Evolutionary conservation across 2,888 invertebrate species (phyloP).

Genomic region (Lysandra coridon): DNA sequence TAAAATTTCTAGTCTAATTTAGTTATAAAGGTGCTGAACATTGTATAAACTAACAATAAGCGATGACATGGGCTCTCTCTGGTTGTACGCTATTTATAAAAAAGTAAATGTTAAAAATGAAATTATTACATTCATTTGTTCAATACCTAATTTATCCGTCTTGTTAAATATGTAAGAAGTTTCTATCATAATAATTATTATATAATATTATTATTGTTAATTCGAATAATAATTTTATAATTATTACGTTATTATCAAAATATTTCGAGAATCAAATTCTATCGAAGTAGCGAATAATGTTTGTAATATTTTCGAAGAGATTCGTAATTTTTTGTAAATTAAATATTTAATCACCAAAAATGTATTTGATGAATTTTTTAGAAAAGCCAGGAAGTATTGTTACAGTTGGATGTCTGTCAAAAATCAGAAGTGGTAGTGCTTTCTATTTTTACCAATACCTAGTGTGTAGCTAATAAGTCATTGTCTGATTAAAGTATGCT

Average conservation of each 20-base stretch:
- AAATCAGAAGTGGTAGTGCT: background rate
- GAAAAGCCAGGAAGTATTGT: background rate
- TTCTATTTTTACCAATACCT: conserved; percentile 30
- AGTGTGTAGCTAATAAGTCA: background rate
- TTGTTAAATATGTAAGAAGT: background rate
- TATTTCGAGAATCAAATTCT: background rate
- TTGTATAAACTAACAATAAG: conserved; percentile 52
- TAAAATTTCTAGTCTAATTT: conserved; percentile 76
- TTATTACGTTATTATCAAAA: background rate
- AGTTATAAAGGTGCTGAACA: conserved; percentile 79
- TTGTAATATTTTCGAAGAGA: background rate
- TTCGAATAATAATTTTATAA: background rate
- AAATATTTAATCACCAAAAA: background rate
- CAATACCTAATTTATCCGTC: background rate
- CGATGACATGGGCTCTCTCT: conserved; percentile 24
- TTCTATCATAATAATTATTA: background rate
- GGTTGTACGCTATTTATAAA: conserved; percentile 34
- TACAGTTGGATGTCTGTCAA: background rate
- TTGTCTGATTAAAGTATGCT: background rate
- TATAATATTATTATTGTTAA: background rate
- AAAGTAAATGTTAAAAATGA: background rate
- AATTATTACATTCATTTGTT: background rate
- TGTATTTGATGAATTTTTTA: background rate
- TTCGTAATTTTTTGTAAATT: background rate
- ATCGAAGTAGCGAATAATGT: background rate